Evolutionary conservation across 1,140 invertebrate genomes (phyloP).

Genomic region (Scylla paramamosain): DNA sequence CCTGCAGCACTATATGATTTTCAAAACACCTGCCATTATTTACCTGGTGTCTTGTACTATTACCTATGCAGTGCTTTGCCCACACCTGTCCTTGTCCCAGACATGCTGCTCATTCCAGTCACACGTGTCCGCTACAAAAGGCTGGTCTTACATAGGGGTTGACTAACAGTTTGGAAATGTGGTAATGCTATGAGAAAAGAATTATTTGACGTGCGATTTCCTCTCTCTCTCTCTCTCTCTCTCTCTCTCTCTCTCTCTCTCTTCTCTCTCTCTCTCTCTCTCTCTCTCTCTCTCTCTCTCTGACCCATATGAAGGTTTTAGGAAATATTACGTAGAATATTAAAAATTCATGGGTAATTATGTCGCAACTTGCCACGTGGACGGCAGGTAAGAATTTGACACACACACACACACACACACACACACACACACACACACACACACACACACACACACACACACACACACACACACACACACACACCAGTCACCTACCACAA

Average conservation of each 20-base stretch:
- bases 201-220: background rate
- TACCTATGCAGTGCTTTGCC: background rate
- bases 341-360: no score
- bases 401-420: background rate
- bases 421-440: conserved; percentile 1
- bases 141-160: background rate
- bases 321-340: no score
- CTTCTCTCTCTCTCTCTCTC: background rate
- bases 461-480: background rate
- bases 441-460: conserved; percentile 33
- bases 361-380: no score
- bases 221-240: conserved; percentile 24
- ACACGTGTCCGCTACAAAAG: background rate
- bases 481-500: background rate
- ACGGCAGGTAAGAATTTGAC: background rate
- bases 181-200: background rate
- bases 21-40: background rate
- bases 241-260: conserved; percentile 16
- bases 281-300: conserved; percentile 31
- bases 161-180: background rate
- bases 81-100: background rate
- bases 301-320: background rate
- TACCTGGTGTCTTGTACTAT: background rate
- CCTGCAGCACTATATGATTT: no score
- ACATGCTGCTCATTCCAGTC: background rate